Conservation (phyloP, 2,888 invertebrate species). For the Dimorphilus gyrociliatus region DNA sequence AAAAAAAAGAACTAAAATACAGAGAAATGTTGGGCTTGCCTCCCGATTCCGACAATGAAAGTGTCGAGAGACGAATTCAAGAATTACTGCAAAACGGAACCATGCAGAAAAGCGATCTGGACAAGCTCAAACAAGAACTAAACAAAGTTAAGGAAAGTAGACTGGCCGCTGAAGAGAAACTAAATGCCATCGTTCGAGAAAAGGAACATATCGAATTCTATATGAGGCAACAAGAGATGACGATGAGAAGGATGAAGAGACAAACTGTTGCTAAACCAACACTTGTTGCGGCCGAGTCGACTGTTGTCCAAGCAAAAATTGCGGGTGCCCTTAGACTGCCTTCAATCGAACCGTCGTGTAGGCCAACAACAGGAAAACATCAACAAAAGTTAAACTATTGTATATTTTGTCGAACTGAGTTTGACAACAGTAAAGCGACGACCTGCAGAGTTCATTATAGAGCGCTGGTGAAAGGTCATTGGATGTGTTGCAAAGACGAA, state of each 20-base stretch:
- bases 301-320: not conserved
- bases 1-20: slow-evolving; percentile 8
- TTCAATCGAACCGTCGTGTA: slow-evolving; percentile 5
- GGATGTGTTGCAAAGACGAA: slow-evolving; percentile 11
- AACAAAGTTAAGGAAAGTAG: not conserved
- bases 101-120: slow-evolving; percentile 5
- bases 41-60: slow-evolving; percentile 5
- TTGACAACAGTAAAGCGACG: slow-evolving; percentile 6
- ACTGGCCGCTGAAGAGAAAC: slow-evolving; percentile 3
- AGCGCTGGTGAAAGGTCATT: slow-evolving; percentile 8
- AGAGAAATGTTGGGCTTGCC: slow-evolving; percentile 7
- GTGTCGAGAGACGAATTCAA: slow-evolving; percentile 6
- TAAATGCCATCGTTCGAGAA: slow-evolving; percentile 7
- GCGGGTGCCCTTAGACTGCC: slow-evolving; percentile 6
- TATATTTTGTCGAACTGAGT: slow-evolving; percentile 10
- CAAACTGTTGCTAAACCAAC: slow-evolving; percentile 2
- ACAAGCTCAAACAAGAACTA: slow-evolving; percentile 7
- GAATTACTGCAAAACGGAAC: slow-evolving; percentile 6
- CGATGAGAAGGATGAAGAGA: slow-evolving; percentile 11
- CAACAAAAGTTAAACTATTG: slow-evolving; percentile 9
- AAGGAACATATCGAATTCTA: slow-evolving; percentile 12
- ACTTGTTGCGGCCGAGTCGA: not conserved
- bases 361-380: slow-evolving; percentile 1
- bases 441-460: slow-evolving; percentile 9
- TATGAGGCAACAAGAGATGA: slow-evolving; percentile 10